Evolutionary conservation across 2,888 invertebrate species (phyloP), one percentile per base, ranked within the genome.

Genomic region (Chirona hameri): DNA sequence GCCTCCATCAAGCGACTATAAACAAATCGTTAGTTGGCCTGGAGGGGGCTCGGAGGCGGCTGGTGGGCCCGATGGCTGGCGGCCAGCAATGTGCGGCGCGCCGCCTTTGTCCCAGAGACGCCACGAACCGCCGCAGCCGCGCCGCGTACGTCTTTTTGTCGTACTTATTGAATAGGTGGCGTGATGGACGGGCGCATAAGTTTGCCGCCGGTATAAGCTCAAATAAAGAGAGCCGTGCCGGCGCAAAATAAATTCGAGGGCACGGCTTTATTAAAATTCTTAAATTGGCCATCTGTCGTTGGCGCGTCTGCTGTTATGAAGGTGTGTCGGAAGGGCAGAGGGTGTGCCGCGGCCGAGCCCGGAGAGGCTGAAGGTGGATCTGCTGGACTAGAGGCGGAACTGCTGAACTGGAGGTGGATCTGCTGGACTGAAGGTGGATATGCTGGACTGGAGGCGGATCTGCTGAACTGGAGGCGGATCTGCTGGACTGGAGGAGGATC

Each of bases 201-300:
- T 72, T 27, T 27, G 72, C 46, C 24, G 76, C 76, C 29, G 21
- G 76, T 76, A 27, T 24, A 39, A 39, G 24, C 76, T 76, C 76
- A 21, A 76, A 76, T 76, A 76, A 46, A 76, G 76, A 76, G 76
- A 39, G 27, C 76, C 76, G 24, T 46, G 24, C 76, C 5, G 46
- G 46, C 24, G 27, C 15, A 29, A 46, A 24, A 76, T 76, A 76
- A 76, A 76, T 76, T 46, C 24, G 76, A 24, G 24, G 27, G 31
- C 76, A 76, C 76, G 76, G 24, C 76, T 76, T 76, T 76, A 76
- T 76, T 76, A 76, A 46, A 76, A 76, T 76, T 76, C 39, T 46
- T 76, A 76, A 46, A 76, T 76, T 76, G 76, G 46, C 76, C 46
- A 76, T 76, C 39, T 46, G 76, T 76, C 76, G 76, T 27, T 27